phyloP scores from a whole-genome alignment of 2,888 invertebrate genomes.

The Endomychus coccineus region DNA sequence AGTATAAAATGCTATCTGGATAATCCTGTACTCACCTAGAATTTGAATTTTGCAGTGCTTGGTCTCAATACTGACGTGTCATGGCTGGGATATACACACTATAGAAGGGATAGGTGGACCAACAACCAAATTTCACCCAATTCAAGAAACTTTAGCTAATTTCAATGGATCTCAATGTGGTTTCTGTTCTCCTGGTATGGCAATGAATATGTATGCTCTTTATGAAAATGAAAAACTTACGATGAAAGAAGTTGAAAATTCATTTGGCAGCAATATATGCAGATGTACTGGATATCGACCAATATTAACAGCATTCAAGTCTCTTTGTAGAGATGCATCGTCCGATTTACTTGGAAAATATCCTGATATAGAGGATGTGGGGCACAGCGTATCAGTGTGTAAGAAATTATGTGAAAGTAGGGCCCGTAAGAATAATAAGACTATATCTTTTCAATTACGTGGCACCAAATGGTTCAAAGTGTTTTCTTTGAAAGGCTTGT shows the following conservation, averaged over 20 bases:
- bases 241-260: conserved; percentile 58
- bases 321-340: conserved; percentile 48
- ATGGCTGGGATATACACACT: conserved; percentile 57
- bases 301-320: conserved; percentile 58
- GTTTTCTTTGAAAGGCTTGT: conserved; percentile 49
- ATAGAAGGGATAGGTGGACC: conserved; percentile 60
- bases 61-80: conserved; percentile 44
- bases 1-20: too few species aligned
- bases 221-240: conserved; percentile 44
- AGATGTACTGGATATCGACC: conserved; percentile 64
- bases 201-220: conserved; percentile 64
- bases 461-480: conserved; percentile 53
- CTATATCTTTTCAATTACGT: conserved; percentile 38
- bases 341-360: conserved; percentile 32
- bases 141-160: conserved; percentile 51
- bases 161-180: conserved; percentile 60
- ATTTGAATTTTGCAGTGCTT: too few species aligned
- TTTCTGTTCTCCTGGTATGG: conserved; percentile 67
- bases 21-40: too few species aligned
- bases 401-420: conserved; percentile 38
- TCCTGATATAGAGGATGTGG: conserved; percentile 43
- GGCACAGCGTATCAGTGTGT: conserved; percentile 29
- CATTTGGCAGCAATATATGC: conserved; percentile 64
- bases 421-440: conserved; percentile 24
- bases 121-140: conserved; percentile 51